phyloP scores from a whole-genome alignment of 2,113 vertebrate genomes.

The Corythornis vintsioides region DNA sequence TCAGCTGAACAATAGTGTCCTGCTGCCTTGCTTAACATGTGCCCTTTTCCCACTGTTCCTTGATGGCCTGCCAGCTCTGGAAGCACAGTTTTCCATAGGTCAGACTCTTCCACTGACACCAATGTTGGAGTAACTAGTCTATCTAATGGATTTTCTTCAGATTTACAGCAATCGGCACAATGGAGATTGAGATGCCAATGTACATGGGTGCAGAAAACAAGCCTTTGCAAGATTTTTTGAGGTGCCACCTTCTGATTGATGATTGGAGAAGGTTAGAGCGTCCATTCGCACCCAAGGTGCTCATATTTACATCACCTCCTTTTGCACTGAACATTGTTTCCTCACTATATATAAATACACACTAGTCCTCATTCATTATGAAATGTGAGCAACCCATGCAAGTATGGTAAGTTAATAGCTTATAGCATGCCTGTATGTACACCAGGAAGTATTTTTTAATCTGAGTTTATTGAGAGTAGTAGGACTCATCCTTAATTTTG shows the following conservation, averaged over 20 bases:
- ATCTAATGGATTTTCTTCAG: background rate
- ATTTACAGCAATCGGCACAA: background rate
- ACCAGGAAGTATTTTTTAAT: background rate
- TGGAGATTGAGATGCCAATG: background rate
- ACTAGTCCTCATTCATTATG: background rate
- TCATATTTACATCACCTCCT: background rate
- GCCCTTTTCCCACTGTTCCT: background rate
- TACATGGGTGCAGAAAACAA: background rate
- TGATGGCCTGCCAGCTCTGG: constrained; percentile 40
- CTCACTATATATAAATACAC: constrained; percentile 25
- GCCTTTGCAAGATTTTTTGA: background rate
- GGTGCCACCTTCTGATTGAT: background rate
- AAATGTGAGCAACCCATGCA: background rate
- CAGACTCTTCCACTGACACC: background rate
- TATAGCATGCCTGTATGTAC: background rate
- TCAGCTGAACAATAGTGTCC: constrained; percentile 40
- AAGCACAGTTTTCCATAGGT: background rate
- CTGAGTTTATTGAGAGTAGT: background rate
- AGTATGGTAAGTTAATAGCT: constrained; percentile 57
- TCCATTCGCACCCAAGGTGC: background rate
- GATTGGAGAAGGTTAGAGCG: background rate
- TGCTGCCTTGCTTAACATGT: background rate
- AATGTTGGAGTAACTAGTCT: background rate
- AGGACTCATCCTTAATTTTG: background rate
- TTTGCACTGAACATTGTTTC: constrained; percentile 49